Base-by-base conservation (phyloP, 2,888 invertebrate species). In the Mamestra brassicae region DNA sequence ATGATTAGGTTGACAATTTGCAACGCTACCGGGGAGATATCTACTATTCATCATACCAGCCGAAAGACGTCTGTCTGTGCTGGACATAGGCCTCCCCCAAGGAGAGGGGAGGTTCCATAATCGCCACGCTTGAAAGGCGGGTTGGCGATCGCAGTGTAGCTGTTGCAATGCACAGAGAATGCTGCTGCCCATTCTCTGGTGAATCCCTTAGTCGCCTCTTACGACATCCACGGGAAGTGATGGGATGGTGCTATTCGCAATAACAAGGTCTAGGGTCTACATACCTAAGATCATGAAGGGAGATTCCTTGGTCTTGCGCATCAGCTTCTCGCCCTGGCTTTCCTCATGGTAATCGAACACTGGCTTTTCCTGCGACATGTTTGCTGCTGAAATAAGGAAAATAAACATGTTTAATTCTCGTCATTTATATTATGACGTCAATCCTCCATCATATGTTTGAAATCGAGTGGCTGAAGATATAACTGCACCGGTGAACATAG, bases 201-300 rank as follows among this genome's bases (percentile, higher is more conserved):
- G n/a, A n/a, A n/a, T n/a, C n/a, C n/a, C n/a, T n/a, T n/a, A n/a
- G n/a, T n/a, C n/a, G n/a, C n/a, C n/a, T n/a, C n/a, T n/a, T n/a
- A n/a, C n/a, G n/a, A n/a, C n/a, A n/a, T n/a, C n/a, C n/a, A n/a
- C n/a, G n/a, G n/a, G n/a, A n/a, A n/a, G n/a, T n/a, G n/a, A n/a
- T n/a, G n/a, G n/a, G n/a, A n/a, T n/a, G 5, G 3, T 5, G 38
- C 5, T 36, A 61, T 10, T 65, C 10, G 7, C 38, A 15, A 47
- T 17, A 17, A 13, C 4, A 50, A 26, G 50, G 15, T 52, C 10
- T 50, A 65, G 5, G 17, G 0, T 58, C 13, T 34, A 92, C 97
- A 96, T 93, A 98, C 98, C 98, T 71, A 97, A 92, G 65, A 98
- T 92, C 97, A 98, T 97, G 85, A 98, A 97, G 0, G 98, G 98